A percentile compares a stretch with the other conserved stretches of the same genome.
These are phyloP conservation scores for Morinoia aosen DNA, from an alignment of 2,888 invertebrate species.

Conservation along the genomic window DNA sequence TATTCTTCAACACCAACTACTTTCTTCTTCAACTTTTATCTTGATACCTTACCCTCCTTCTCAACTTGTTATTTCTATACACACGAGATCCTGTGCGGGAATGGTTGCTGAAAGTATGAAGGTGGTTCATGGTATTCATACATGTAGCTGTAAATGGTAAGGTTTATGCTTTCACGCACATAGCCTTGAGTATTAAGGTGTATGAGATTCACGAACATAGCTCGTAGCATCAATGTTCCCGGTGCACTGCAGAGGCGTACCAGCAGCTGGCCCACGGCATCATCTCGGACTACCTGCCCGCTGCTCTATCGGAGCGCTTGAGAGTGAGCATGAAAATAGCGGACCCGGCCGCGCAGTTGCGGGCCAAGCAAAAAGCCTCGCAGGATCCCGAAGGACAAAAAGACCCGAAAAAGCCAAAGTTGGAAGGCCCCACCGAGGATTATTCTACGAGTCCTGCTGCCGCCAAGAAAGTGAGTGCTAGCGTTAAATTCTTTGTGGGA, in stretches of 20 bases:
- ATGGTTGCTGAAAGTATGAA: too few relatives aligned
- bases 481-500: not conserved
- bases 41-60: too few relatives aligned
- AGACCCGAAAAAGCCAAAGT: constrained; percentile 52
- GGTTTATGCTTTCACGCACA: too few relatives aligned
- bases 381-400: constrained; percentile 19
- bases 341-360: not conserved
- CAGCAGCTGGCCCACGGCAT: constrained; percentile 62
- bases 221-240: not conserved
- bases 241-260: constrained; percentile 58
- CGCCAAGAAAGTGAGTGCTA: constrained; percentile 22
- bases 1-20: too few relatives aligned
- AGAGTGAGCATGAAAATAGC: constrained; percentile 57
- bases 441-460: constrained; percentile 50
- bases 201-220: not conserved
- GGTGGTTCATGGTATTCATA: too few relatives aligned
- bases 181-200: too few relatives aligned
- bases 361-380: constrained; percentile 1
- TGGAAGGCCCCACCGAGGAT: constrained; percentile 54
- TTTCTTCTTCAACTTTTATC: too few relatives aligned
- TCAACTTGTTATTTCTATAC: too few relatives aligned
- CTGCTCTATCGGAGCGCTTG: constrained; percentile 54
- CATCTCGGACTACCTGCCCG: constrained; percentile 61
- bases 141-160: too few relatives aligned
- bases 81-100: too few relatives aligned